phyloP scores from a whole-genome alignment of 2,113 vertebrate genomes.

The Zonotrichia leucophrys region DNA sequence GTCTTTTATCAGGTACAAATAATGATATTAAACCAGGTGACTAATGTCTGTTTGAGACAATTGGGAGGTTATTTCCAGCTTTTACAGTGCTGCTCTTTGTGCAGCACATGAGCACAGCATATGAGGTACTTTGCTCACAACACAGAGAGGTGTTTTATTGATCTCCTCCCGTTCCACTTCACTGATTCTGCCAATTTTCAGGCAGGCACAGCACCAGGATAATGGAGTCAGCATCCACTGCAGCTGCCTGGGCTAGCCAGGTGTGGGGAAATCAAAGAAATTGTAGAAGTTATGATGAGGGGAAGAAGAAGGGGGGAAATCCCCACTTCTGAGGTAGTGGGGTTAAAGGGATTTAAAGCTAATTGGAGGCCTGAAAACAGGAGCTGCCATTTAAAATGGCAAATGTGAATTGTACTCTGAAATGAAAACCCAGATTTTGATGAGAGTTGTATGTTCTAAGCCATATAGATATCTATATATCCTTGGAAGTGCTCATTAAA shows the following conservation, averaged over 20 bases:
- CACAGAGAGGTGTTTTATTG: conserved; percentile 14
- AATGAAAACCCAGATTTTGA: background rate
- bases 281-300: background rate
- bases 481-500: background rate
- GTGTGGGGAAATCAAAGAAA: background rate
- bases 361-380: background rate
- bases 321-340: background rate
- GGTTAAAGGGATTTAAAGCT: background rate
- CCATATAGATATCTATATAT: no score
- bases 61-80: background rate
- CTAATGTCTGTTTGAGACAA: background rate
- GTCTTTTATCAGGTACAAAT: background rate
- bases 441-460: background rate
- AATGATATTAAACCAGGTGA: background rate
- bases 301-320: background rate
- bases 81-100: background rate
- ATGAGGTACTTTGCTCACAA: background rate
- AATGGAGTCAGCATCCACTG: background rate
- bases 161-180: background rate
- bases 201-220: background rate
- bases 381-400: background rate
- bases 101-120: background rate
- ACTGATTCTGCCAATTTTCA: background rate
- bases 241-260: background rate
- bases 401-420: background rate